A percentile compares a stretch with the other conserved stretches of the same genome.
Conservation (phyloP, 2,797 vertebrate species). For the Tachyglossus aculeatus region DNA sequence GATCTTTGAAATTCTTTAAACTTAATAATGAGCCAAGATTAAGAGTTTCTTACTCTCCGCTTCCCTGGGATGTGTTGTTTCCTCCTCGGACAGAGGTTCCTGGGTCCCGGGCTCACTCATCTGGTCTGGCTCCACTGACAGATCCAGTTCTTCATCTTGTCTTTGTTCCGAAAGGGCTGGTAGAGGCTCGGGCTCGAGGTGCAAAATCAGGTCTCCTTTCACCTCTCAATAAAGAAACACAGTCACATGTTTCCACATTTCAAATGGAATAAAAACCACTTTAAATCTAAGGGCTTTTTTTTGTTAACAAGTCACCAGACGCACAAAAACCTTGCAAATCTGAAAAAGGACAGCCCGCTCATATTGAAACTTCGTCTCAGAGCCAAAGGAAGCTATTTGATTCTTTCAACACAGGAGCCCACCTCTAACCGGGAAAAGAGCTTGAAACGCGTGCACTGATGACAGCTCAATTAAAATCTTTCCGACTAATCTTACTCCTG, state of each 20-base stretch:
- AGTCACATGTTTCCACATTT: not conserved
- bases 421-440: not conserved
- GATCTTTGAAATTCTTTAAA: not conserved
- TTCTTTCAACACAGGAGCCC: not conserved
- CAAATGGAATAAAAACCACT: constrained; percentile 37
- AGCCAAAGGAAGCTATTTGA: constrained; percentile 9
- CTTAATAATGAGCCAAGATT: not conserved
- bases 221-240: constrained; percentile 75
- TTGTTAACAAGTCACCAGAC: too few species aligned
- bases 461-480: too few species aligned
- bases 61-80: not conserved
- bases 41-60: constrained; percentile 54
- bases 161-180: constrained; percentile 72
- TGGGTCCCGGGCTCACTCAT: constrained; percentile 16
- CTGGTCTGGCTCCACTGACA: constrained; percentile 81
- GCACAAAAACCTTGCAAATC: too few species aligned
- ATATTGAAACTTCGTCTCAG: not conserved
- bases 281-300: not conserved
- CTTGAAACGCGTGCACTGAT: not conserved
- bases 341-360: not conserved
- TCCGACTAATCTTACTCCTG: constrained; percentile 80
- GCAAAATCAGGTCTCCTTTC: constrained; percentile 84
- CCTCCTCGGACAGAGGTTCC: constrained; percentile 10
- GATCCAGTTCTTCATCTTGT: constrained; percentile 86
- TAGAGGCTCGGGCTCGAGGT: constrained; percentile 87